Base-by-base conservation (phyloP, 2,888 invertebrate genomes). In the Limnephilus lunatus region DNA sequence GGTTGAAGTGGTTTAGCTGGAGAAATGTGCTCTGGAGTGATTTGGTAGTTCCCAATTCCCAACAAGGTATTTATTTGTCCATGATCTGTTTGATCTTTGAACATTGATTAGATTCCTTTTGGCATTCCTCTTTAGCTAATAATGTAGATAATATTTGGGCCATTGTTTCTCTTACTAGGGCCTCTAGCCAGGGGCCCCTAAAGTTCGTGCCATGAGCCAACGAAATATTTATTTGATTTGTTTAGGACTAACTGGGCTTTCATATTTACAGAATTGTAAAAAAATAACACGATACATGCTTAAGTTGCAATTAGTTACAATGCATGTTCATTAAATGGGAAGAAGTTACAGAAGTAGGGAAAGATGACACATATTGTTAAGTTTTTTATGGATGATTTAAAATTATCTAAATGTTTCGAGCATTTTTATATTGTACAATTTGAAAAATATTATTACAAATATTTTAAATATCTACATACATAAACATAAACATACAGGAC, bases 21-120 rank as follows among this genome's bases (percentile, higher is more conserved):
- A n/a, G 25, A 68, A 68, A 19, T 25, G 25, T n/a, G 9, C 19
- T 35, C 19, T 15, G 35, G 83, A 83, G 35, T 35, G 35, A 31
- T 83, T 83, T 83, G 32, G 35, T 35, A 25, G 25, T 19, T 83
- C 83, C 83, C 11, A 31, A 32, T 15, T 44, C 44, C 44, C 12
- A 44, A 44, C 31, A 83, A 83, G 19, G 83, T 83, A 83, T 32
- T 68, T 31, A 39, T n/a, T 83, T 32, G 83, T 83, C 25, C 83
- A 39, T 83, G 83, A 83, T 83, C 83, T 31, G 83, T 39, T 39
- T 83, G 83, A 32, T 35, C 83, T 83, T 83, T 83, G 83, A 83
- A 83, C 35, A 83, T 83, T 83, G 32, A 83, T 83, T 68, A 68
- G 68, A 68, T n/a, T 68, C 68, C 68, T 68, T n/a, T 25, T 68